These are phyloP conservation scores for Siniperca scherzeri DNA, from an alignment of 2,797 vertebrate species.

Conservation along the genomic window DNA sequence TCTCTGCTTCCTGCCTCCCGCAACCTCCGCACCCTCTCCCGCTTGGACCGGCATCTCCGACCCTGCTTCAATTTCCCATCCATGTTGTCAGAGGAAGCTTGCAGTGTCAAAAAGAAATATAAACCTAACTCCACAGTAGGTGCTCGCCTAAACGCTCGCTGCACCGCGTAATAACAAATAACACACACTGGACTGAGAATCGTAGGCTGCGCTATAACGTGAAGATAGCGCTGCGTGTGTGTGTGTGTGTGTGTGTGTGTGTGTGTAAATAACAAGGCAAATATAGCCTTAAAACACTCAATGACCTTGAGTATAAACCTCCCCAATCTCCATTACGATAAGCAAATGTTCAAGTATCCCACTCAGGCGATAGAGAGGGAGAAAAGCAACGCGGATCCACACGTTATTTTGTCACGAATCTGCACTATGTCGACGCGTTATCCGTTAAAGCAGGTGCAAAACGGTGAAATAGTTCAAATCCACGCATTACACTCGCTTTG, in stretches of 20 bases:
- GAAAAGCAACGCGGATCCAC: constrained; percentile 76
- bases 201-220: constrained; percentile 68
- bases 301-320: constrained; percentile 88
- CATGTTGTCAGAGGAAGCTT: constrained; percentile 83
- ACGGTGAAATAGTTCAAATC: constrained; percentile 75
- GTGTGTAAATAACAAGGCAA: constrained; percentile 75
- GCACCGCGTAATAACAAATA: constrained; percentile 71
- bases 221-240: constrained; percentile 26
- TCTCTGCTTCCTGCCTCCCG: constrained; percentile 89
- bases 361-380: constrained; percentile 52
- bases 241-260: constrained; percentile 11
- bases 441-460: constrained; percentile 84
- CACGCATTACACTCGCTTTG: constrained; percentile 79
- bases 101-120: constrained; percentile 59
- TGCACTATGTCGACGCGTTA: constrained; percentile 76
- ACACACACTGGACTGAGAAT: constrained; percentile 60
- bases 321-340: constrained; percentile 80
- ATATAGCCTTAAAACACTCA: constrained; percentile 80
- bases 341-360: constrained; percentile 84
- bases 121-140: constrained; percentile 72
- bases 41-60: constrained; percentile 92
- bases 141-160: constrained; percentile 54
- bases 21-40: constrained; percentile 91
- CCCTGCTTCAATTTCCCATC: constrained; percentile 94
- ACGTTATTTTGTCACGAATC: constrained; percentile 75